Base-by-base conservation (phyloP, 1,140 invertebrate genomes). In the Phenacoccus solenopsis region DNA sequence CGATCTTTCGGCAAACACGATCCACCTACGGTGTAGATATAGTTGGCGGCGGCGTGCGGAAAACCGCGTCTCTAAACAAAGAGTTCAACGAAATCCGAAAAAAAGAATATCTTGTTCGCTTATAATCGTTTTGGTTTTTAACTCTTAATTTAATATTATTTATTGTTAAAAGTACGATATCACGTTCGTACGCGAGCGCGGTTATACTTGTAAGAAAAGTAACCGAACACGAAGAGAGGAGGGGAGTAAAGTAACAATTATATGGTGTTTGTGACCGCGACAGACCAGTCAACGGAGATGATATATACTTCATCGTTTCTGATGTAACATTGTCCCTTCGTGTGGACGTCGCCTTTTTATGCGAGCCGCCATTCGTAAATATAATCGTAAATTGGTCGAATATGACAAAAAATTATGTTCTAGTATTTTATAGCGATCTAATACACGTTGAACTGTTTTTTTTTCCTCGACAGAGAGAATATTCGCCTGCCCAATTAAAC, bases 141-240 rank as follows among this genome's bases (percentile, higher is more conserved):
- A 49, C 38, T 49, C 38, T 49, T 49, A 49, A 49, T 49, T 49
- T 49, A 49, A 49, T 49, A 49, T 49, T 49, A 49, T 49, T 49
- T 49, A 49, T 49, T 49, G 38, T 49, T 49, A 49, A 9, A 49
- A 49, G 38, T 49, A 49, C 38, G 38, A 49, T 49, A 49, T 49
- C 38, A 49, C 38, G 38, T 49, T 49, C 38, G 4, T 49, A n/a
- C n/a, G n/a, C n/a, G 38, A 5, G 38, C 38, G 38, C 16, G 4
- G 38, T 4, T 49, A 3, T 49, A 49, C 38, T 10, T 49, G 38
- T 16, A 49, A 16, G 20, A 49, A 49, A 49, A 49, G n/a, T n/a
- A n/a, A n/a, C n/a, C n/a, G n/a, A n/a, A n/a, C n/a, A n/a, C n/a
- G n/a, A n/a, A n/a, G n/a, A n/a, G n/a, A n/a, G n/a, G n/a, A n/a